These are phyloP conservation scores for Epizoanthus stellaris DNA, from an alignment of 92 coral and sea anemone species.

Conservation along the genomic window DNA sequence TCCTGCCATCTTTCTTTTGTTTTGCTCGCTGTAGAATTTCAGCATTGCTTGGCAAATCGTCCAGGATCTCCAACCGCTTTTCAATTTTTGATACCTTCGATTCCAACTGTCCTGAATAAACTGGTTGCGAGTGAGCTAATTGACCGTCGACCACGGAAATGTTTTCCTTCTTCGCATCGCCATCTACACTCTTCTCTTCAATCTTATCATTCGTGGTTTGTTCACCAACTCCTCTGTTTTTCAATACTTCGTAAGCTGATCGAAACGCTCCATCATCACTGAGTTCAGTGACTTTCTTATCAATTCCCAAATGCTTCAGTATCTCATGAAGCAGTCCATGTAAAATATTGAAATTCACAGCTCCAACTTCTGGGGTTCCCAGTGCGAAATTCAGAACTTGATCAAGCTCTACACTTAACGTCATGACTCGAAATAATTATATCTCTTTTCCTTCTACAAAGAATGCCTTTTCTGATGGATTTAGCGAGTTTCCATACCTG, in stretches of 20 bases:
- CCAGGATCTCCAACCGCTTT: constrained; percentile 76
- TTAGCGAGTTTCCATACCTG: neutral
- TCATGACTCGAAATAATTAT: constrained; percentile 54
- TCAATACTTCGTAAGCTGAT: constrained; percentile 76
- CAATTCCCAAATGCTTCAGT: constrained; percentile 87
- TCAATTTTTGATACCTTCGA: constrained; percentile 82
- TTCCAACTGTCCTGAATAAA: constrained; percentile 71
- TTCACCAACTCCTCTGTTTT: constrained; percentile 42
- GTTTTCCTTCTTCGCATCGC: constrained; percentile 13
- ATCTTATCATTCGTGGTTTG: constrained; percentile 30
- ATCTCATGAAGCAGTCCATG: constrained; percentile 95
- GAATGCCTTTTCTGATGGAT: constrained; percentile 9
- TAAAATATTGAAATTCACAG: constrained; percentile 93
- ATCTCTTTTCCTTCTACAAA: neutral
- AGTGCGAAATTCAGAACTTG: constrained; percentile 85
- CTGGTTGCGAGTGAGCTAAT: constrained; percentile 16
- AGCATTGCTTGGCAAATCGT: constrained; percentile 88
- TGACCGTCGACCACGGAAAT: neutral
- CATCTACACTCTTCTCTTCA: constrained; percentile 43
- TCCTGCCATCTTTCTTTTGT: constrained; percentile 73
- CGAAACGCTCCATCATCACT: constrained; percentile 81
- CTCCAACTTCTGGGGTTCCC: constrained; percentile 95
- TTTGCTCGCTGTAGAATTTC: constrained; percentile 90
- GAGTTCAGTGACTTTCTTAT: constrained; percentile 79
- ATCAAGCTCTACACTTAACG: constrained; percentile 82